Base-by-base conservation (phyloP, 2,888 invertebrate genomes). In the Labia minor region DNA sequence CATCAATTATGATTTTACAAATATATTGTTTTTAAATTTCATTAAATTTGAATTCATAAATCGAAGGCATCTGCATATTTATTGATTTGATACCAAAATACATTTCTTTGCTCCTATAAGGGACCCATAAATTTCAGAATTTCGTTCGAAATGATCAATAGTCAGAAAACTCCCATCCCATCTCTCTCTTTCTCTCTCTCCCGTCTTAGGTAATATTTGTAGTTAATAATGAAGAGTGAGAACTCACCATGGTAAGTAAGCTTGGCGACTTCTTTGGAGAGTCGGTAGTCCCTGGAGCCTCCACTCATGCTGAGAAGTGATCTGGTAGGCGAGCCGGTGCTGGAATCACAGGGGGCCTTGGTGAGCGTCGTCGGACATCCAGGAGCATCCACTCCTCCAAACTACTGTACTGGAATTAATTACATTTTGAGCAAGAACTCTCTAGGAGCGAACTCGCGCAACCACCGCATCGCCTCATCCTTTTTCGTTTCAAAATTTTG, bases 241-340 rank as follows among this genome's bases (percentile, higher is more conserved):
- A 19, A 19, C 62, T 66, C 62, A 66, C 66, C 66, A 20, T 4
- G 61, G 33, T 66, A 66, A 1, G 62, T 66, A 3, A 66, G 62
- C n/a, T 62, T 62, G 2, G 14, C 66, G 26, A 66, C 20, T 20
- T 26, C 66, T 1, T 21, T 33, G 62, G 61, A 62, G 62, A 66
- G 66, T 11, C 62, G 62, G 14, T 66, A 62, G 66, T 66, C 66
- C 62, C 61, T 62, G 37, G 33, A 19, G 8, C n/a, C n/a, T n/a
- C 66, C 66, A 33, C 33, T 33, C 33, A 33, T 33, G 33, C 11
- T 33, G n/a, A n/a, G n/a, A 33, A 33, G 33, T 11, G 33, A 33
- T 33, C 33, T 33, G 33, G 33, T 33, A 8, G 33, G 33, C 33
- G 33, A 33, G 6, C 33, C 33, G 33, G 33, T 33, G 33, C 33